Percentiles rank a stretch among this genome's conserved stretches.
Evolutionary conservation across 1,140 invertebrate genomes (phyloP).

Genomic region (Anastatus disparis): DNA sequence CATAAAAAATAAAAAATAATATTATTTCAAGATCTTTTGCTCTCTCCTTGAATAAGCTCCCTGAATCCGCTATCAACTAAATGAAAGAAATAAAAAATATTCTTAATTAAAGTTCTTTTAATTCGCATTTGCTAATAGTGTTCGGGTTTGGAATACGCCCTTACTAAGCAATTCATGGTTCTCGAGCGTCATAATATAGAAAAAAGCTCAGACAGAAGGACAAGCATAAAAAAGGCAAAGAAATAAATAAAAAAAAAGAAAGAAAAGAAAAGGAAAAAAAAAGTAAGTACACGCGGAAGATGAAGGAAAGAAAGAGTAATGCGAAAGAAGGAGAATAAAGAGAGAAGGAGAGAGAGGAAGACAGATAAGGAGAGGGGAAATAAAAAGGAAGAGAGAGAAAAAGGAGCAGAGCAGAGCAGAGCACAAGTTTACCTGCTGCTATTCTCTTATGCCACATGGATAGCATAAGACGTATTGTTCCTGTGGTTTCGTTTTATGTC

Average conservation of each 20-base stretch:
- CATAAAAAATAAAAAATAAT: too few species aligned
- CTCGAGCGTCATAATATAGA: not conserved
- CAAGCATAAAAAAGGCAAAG: not conserved
- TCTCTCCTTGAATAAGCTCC: too few species aligned
- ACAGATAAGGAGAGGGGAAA: not conserved
- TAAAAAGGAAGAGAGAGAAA: conserved; percentile 10
- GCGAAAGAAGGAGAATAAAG: not conserved
- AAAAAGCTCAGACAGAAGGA: not conserved
- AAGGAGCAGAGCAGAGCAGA: too few species aligned
- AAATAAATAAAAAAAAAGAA: not conserved
- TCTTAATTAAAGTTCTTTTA: too few species aligned
- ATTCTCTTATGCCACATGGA: conserved; percentile 39
- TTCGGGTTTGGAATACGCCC: not conserved
- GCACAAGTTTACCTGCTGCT: conserved; percentile 43
- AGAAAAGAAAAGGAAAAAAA: conserved; percentile 6
- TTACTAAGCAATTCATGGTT: not conserved
- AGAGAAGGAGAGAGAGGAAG: not conserved
- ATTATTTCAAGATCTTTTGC: too few species aligned
- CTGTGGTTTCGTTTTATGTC: conserved; percentile 51
- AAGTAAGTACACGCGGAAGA: not conserved
- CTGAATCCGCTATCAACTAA: too few species aligned
- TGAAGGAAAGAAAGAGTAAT: too few species aligned
- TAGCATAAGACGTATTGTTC: conserved; percentile 53
- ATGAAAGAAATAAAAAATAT: too few species aligned
- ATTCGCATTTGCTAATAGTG: too few species aligned